These are phyloP conservation scores for Heliornis fulica DNA, from an alignment of 2,113 vertebrate species.

Conservation along the genomic window DNA sequence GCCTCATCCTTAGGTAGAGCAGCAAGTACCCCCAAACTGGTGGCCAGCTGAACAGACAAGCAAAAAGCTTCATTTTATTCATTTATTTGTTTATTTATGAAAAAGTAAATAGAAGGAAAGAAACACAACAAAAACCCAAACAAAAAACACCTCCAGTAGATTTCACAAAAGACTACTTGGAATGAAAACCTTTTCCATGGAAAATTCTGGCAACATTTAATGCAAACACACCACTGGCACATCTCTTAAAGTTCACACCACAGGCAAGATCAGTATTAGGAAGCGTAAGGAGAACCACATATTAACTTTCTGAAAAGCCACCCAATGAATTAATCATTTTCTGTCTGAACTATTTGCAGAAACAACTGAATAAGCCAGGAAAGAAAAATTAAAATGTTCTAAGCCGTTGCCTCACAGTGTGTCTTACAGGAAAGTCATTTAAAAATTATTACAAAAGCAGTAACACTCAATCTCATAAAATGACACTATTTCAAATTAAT, in stretches of 20 bases:
- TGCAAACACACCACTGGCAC: not conserved
- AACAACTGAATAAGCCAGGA: constrained; percentile 17
- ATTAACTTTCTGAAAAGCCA: not conserved
- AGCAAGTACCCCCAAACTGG: not conserved
- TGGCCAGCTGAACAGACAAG: not conserved
- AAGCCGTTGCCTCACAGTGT: not conserved
- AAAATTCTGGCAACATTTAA: not conserved
- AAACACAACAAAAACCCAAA: no score
- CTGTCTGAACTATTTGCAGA: not conserved
- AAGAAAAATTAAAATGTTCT: constrained; percentile 44
- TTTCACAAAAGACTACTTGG: not conserved
- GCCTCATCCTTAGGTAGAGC: not conserved
- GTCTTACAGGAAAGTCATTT: constrained; percentile 47
- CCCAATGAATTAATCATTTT: not conserved
- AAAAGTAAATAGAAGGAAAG: not conserved
- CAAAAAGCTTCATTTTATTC: no score
- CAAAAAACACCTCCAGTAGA: not conserved
- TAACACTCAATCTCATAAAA: constrained; percentile 13
- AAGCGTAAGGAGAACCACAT: not conserved
- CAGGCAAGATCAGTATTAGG: not conserved
- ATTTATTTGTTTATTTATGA: no score
- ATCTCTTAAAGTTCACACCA: not conserved
- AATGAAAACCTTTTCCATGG: not conserved
- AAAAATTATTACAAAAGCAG: constrained; percentile 36
- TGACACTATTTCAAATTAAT: constrained; percentile 1